Evolutionary conservation across 2,113 vertebrate genomes (phyloP), one percentile per base, ranked within the genome.

Genomic region (Muntiacus reevesi): DNA sequence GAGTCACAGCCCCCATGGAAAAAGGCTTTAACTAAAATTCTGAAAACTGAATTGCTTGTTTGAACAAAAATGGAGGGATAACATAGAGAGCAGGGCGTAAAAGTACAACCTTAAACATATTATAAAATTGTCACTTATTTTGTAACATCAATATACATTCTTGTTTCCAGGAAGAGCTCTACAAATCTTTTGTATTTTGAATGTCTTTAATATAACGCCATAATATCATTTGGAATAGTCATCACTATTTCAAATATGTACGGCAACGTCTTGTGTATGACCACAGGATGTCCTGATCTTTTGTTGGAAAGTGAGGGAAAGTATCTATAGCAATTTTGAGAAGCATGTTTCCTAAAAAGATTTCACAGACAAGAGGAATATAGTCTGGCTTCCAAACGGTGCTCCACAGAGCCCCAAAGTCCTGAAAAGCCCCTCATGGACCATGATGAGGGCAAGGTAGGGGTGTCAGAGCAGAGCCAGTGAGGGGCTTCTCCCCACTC

Each of bases 11-110:
- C 15, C 74, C 43, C 74, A 27, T 62, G 60, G 86, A 57, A 86
- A 50, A 87, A 71, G 50, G 55, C 33, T 84, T 93, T 79, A 88
- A 93, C 17, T 87, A 71, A 40, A 40, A 87, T 13, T 89, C 82
- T 30, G 47, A 96, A 95, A 97, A 95, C 6, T 2, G 33, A 97
- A 79, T 87, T 54, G 59, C 79, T 55, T n/a, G 30, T 96, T 89
- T 89, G 91, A 95, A 89, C 50, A 52, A 76, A 97, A 6, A 83
- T 43, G 15, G 47, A 95, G 67, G 55, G 47, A 54, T 54, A 85
- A 60, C 64, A 57, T 1, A 62, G 60, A 89, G 12, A 67, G 6
- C 19, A 82, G 59, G 16, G 30, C 55, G 97, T 89, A 62, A 96
- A 95, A 94, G 19, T n/a, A 23, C n/a, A 86, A 74, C 2, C 90